Percentiles rank a stretch among this genome's conserved stretches.
phyloP scores from a whole-genome alignment of 37 sponge, comb jelly and placozoan genomes.

The Halisarca cf. caerulea region DNA sequence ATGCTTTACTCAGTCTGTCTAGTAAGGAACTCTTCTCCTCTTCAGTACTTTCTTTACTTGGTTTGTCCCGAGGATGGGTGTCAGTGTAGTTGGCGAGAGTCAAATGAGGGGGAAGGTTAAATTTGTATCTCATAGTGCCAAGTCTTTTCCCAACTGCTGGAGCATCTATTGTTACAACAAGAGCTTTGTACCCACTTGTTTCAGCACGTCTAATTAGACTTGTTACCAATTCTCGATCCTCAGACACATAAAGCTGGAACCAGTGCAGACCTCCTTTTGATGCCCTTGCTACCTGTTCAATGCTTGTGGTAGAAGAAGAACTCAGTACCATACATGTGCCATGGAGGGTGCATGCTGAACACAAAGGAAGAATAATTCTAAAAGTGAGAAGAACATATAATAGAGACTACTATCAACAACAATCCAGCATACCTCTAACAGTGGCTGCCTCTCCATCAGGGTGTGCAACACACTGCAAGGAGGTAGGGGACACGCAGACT shows the following conservation, averaged over 20 bases:
- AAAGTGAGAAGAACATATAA: too few relatives aligned
- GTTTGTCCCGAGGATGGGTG: background rate
- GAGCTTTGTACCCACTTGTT: slow-evolving; percentile 75
- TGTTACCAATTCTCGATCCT: slow-evolving; percentile 49
- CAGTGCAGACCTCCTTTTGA: slow-evolving; percentile 62
- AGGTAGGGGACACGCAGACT: slow-evolving; percentile 86
- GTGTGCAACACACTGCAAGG: slow-evolving; percentile 88
- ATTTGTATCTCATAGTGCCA: slow-evolving; percentile 50
- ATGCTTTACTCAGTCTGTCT: slow-evolving; percentile 24
- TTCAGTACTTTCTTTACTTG: background rate
- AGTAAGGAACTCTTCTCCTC: slow-evolving; percentile 33
- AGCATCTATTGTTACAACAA: slow-evolving; percentile 81
- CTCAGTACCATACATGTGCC: slow-evolving; percentile 85
- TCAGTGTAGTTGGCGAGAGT: slow-evolving; percentile 67
- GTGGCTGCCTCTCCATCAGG: slow-evolving; percentile 84
- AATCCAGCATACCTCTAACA: slow-evolving; percentile 84
- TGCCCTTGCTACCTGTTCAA: slow-evolving; percentile 82
- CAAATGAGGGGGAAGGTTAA: slow-evolving; percentile 72
- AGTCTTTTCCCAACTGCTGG: slow-evolving; percentile 64
- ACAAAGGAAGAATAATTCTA: background rate
- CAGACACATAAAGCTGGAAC: slow-evolving; percentile 87
- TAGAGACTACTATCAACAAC: too few relatives aligned
- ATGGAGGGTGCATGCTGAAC: slow-evolving; percentile 38
- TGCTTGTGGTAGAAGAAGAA: slow-evolving; percentile 62
- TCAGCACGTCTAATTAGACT: slow-evolving; percentile 69